Conservation (phyloP, 2,888 invertebrate genomes). For the Stenodera caucasica region DNA sequence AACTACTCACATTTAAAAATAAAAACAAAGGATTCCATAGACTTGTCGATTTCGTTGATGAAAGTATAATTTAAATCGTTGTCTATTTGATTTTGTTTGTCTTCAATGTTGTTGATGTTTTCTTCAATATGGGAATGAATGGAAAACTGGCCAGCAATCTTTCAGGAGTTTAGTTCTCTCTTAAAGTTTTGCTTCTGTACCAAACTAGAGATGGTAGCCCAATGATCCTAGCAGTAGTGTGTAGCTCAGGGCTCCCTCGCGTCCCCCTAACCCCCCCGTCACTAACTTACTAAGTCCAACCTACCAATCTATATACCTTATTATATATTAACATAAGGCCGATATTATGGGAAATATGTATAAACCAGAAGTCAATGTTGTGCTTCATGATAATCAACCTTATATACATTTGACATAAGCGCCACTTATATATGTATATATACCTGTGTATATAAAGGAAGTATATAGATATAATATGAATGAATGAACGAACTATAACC, state of each 20-base stretch:
- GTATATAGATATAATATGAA: conserved; percentile 6
- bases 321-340: conserved; percentile 45
- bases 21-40: too few species aligned
- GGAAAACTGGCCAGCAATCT: conserved; percentile 26
- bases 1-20: too few species aligned
- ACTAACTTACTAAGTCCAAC: conserved; percentile 46
- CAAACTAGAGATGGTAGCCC: conserved; percentile 56
- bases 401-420: conserved; percentile 31
- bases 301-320: conserved; percentile 49
- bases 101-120: background rate
- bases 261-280: conserved; percentile 46
- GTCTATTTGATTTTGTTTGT: background rate
- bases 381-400: conserved; percentile 38
- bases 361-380: conserved; percentile 49
- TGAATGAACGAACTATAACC: background rate
- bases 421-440: background rate
- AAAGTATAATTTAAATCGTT: too few species aligned
- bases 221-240: conserved; percentile 56
- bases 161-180: conserved; percentile 37
- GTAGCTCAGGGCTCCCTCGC: conserved; percentile 51
- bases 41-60: too few species aligned
- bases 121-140: conserved; percentile 14
- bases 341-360: conserved; percentile 41
- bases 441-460: background rate
- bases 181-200: conserved; percentile 53